Evolutionary conservation across 2,113 vertebrate species (phyloP), one percentile per base, ranked within the genome.

Genomic region (Anser brachyrhynchus): DNA sequence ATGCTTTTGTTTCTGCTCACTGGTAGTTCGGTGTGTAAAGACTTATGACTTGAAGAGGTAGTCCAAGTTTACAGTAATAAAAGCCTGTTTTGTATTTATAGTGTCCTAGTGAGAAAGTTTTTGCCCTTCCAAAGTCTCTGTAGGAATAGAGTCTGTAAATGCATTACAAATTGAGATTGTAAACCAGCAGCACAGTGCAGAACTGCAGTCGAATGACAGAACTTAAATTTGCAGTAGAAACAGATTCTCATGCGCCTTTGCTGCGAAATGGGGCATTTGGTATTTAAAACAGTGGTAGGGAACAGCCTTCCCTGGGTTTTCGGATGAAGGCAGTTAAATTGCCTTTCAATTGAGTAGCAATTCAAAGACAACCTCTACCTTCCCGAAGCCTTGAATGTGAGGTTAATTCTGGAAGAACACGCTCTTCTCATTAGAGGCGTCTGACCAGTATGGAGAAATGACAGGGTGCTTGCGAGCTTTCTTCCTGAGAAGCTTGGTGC

Each of bases 11-110:
- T 65, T 65, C 62, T 29, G 62, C 26, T 29, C 39, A 41, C 39
- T 41, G 62, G 10, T 8, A 31, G 28, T 78, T 94, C 65, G 81
- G 58, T 73, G 44, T 58, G 39, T 7, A 4, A 25, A 55, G 16
- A 54, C 64, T 62, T 66, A 7, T 12, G 13, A 70, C 55, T 85
- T 76, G 29, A 66, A 37, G 85, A 73, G 55, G 22, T 90, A 77
- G 59, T 88, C 80, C 83, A 77, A 66, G 62, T 94, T 95, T 90
- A 66, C 19, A 33, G 65, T 59, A 80, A 57, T 67, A 89, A 92
- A 92, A 90, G 41, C 59, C n/a, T 86, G 13, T 80, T 93, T 86
- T 88, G 26, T 93, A 52, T 91, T 90, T 94, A 88, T 46, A 37
- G 85, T 66, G 29, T 76, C 90, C 35, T 62, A 54, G 21, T 28